Evolutionary conservation across 1,140 invertebrate species (phyloP), one percentile per base, ranked within the genome.

Genomic region (Drosophila kurseongensis): DNA sequence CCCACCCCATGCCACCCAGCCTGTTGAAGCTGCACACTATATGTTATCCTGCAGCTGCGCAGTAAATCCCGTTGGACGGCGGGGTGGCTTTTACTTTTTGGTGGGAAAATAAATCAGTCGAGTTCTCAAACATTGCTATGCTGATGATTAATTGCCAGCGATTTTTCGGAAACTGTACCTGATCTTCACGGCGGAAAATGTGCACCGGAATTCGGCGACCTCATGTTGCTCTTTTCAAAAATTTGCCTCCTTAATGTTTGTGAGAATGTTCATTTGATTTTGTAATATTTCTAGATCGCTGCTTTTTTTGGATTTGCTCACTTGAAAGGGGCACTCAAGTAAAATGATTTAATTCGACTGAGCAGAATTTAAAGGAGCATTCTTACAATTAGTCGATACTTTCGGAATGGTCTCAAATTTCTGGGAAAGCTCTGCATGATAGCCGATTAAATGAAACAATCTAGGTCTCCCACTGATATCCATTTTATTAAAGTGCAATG

Each of bases 21-120:
- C 60, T 47, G 5, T 14, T 10, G 36, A 54, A 42, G 48, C 14
- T 47, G 42, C n/a, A 38, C 36, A 12, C 36, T 38, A 32, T 36
- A 16, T 14, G 41, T 57, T 78, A 45, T 80, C 66, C 81, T 66
- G 81, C 81, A 85, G 81, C 81, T 85, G 81, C 81, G 81, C 83
- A 85, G 60, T 85, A 67, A 66, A 56, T 63, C 62, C 73, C 12
- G 47, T 38, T 44, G 50, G 35, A 40, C 35, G 60, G 66, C 68
- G 67, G 82, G 82, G 82, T 85, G 82, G 82, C 68, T 85, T 85
- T 72, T 38, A 16, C 29, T 35, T 60, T 57, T 63, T 13, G 75
- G 83, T 88, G 83, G 82, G 82, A 88, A 85, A 83, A 79, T 79
- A 67, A 79, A 71, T 67, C 61, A 55, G 36, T 23, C 7, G 40